phyloP scores from a whole-genome alignment of 2,888 invertebrate species.

The Acleris literana region DNA sequence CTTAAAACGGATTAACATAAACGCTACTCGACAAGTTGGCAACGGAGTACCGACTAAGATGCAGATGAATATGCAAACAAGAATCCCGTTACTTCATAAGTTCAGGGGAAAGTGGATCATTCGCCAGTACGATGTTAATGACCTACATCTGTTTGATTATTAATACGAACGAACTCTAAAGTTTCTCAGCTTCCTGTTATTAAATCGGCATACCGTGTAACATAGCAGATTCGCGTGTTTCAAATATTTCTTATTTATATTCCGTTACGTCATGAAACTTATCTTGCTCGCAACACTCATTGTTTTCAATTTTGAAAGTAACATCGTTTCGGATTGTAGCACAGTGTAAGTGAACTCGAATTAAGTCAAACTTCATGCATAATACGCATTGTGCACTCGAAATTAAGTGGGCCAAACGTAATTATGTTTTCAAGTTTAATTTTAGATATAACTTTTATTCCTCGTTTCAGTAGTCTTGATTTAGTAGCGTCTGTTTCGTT shows the following conservation, averaged over 20 bases:
- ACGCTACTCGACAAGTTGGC: conserved; percentile 2
- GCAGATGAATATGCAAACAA: conserved; percentile 24
- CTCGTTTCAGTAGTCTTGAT: neutral
- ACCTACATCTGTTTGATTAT: conserved; percentile 29
- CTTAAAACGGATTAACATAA: conserved; percentile 7
- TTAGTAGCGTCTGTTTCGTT: neutral
- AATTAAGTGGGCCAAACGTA: conserved; percentile 38
- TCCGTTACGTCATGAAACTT: conserved; percentile 25
- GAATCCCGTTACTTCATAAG: conserved; percentile 23
- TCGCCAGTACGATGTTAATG: conserved; percentile 20
- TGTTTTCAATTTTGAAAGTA: conserved; percentile 37
- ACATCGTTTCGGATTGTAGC: conserved; percentile 36
- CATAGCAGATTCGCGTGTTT: conserved; percentile 32
- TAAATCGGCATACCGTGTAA: conserved; percentile 29
- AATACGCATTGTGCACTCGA: conserved; percentile 21
- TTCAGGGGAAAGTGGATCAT: conserved; percentile 30
- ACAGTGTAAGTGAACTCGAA: conserved; percentile 39
- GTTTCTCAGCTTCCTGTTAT: conserved; percentile 32
- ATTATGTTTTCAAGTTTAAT: conserved; percentile 25
- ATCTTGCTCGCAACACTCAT: conserved; percentile 21
- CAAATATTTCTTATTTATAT: conserved; percentile 32
- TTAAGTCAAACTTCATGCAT: conserved; percentile 17
- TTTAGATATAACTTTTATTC: conserved; percentile 18
- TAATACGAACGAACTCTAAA: conserved; percentile 21
- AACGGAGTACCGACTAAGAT: neutral